Evolutionary conservation across 2,888 invertebrate species (phyloP), one percentile per base, ranked within the genome.

Genomic region (Ornithoptera priamus): DNA sequence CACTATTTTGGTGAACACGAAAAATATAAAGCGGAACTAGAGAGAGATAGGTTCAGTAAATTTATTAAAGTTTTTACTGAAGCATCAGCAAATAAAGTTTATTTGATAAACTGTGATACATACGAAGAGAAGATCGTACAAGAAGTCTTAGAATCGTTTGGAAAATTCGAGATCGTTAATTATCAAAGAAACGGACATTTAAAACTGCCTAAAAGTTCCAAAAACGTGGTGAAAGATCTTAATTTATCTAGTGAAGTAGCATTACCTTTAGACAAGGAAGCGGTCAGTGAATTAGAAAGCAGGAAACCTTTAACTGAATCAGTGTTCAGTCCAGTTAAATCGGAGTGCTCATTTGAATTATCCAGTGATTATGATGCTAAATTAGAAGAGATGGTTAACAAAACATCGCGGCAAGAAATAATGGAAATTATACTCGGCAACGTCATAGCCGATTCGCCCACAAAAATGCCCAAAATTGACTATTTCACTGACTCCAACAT

Each of bases 351-450:
- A 0, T 91, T 92, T 46, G 92, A 92, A 65, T 65, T 92, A 1
- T 86, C 87, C 0, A 89, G 84, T 69, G 92, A 93, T 78, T 92
- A 92, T 68, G 88, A 90, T 76, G 84, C 88, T 2, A 90, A 87
- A 77, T 81, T 93, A 69, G 85, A 91, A 75, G 91, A 93, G 67
- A 90, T 89, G 86, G 87, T 93, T 0, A 89, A 87, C 24, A 90
- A 86, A 62, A 89, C 92, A 22, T 92, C 93, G 0, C 78, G 90
- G 17, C 87, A 90, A 76, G 85, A 93, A 80, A 90, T 93, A 4
- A 88, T 93, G 90, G 92, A 93, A 69, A 93, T 93, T 18, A 93
- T 93, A 73, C 84, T 93, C 22, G 93, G 93, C n/a, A 86, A 81
- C 46, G 78, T 80, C 18, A 73, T 83, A 65, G 73, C 72, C 0